Percentiles rank a stretch among this genome's conserved stretches.
These are phyloP conservation scores for Pinctada fucata DNA, from an alignment of 2,888 invertebrate species.

Conservation along the genomic window DNA sequence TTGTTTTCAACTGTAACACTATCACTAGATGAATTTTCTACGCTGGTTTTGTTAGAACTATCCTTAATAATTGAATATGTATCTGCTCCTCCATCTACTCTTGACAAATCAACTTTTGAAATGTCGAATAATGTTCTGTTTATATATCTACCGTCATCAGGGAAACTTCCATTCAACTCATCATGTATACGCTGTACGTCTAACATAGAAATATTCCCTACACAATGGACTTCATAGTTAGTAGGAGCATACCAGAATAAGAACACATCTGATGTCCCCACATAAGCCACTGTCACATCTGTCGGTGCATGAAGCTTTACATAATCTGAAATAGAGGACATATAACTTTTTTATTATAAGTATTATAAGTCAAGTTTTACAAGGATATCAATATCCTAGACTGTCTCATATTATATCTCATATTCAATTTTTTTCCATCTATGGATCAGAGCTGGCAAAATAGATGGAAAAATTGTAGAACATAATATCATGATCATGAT, in stretches of 20 bases:
- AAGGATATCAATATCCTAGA: background rate
- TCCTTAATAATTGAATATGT: background rate
- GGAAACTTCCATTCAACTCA: background rate
- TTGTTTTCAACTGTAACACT: no score
- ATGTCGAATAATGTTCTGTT: background rate
- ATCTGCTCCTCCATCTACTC: background rate
- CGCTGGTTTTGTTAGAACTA: no score
- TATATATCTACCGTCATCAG: constrained; percentile 5
- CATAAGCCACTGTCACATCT: constrained; percentile 50
- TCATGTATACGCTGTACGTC: background rate
- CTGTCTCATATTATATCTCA: no score
- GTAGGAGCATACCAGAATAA: constrained; percentile 57
- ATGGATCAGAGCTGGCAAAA: no score
- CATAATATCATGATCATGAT: no score
- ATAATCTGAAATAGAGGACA: constrained; percentile 7
- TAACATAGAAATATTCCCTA: background rate
- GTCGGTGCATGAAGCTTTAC: constrained; percentile 53
- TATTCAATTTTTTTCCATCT: no score
- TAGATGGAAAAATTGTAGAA: no score
- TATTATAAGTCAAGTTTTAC: background rate
- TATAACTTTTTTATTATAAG: background rate
- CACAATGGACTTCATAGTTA: constrained; percentile 44
- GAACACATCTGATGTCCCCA: constrained; percentile 39
- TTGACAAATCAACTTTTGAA: background rate
- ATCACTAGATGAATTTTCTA: no score